Percentiles rank a stretch among this genome's conserved stretches.
These are phyloP conservation scores for Corydoras sp. DNA, from an alignment of 2,113 vertebrate species.

Conservation along the genomic window DNA sequence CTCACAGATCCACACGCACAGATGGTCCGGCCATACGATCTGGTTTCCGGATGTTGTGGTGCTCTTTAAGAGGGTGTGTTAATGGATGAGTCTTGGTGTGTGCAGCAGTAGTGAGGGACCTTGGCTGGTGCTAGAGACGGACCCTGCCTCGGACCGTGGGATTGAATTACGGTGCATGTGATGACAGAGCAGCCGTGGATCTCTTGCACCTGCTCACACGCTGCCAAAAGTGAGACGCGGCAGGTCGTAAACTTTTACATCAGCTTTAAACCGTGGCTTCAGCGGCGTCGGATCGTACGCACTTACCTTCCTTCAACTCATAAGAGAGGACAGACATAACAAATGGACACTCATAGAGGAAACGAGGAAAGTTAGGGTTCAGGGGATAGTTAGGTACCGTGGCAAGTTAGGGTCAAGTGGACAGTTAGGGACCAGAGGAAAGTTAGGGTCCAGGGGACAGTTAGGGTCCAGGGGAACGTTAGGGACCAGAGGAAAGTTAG, in stretches of 20 bases:
- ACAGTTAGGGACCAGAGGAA: too few relatives aligned
- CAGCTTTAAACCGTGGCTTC: constrained; percentile 1
- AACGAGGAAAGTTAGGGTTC: too few relatives aligned
- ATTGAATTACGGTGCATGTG: constrained; percentile 32
- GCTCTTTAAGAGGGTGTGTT: constrained; percentile 49
- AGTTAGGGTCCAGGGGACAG: too few relatives aligned
- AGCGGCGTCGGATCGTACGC: background rate
- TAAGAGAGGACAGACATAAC: constrained; percentile 5
- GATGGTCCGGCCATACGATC: constrained; percentile 39
- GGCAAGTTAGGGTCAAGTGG: background rate
- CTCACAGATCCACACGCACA: background rate
- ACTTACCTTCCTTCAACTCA: background rate
- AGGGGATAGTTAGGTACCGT: too few relatives aligned
- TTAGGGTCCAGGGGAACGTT: too few relatives aligned
- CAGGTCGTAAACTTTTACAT: constrained; percentile 8
- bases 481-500: background rate
- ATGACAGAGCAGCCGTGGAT: constrained; percentile 24
- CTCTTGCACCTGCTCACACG: constrained; percentile 22
- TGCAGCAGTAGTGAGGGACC: constrained; percentile 30
- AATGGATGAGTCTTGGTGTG: constrained; percentile 35
- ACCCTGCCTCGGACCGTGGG: constrained; percentile 16
- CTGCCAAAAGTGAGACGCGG: background rate
- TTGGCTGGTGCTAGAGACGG: constrained; percentile 15
- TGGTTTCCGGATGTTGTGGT: constrained; percentile 50
- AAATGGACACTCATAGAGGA: background rate